Evolutionary conservation across 2,888 invertebrate species (phyloP).

Genomic region (Drosophila subsilvestris): DNA sequence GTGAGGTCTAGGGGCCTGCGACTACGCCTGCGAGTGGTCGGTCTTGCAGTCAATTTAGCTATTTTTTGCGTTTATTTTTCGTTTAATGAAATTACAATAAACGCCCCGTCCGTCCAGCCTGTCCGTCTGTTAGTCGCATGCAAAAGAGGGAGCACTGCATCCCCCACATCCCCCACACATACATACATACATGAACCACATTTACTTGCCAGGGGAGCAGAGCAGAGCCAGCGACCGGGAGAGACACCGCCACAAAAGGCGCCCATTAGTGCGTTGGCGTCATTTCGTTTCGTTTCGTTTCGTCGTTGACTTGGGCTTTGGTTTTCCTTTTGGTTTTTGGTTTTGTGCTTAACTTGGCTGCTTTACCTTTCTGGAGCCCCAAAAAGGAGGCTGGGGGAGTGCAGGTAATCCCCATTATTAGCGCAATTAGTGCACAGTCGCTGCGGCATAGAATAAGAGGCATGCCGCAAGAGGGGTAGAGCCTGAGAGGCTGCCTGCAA

Average conservation of each 20-base stretch:
- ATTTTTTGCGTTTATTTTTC: constrained; percentile 72
- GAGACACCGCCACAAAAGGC: constrained; percentile 54
- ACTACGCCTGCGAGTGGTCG: constrained; percentile 37
- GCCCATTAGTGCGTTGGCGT: constrained; percentile 75
- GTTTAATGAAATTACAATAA: constrained; percentile 79
- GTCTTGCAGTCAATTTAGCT: constrained; percentile 33
- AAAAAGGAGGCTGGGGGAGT: background rate
- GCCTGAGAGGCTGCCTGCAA: constrained; percentile 8
- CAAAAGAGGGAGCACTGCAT: constrained; percentile 24
- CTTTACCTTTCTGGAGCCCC: constrained; percentile 25
- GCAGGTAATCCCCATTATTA: constrained; percentile 76
- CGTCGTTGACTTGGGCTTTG: constrained; percentile 27
- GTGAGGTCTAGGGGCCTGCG: constrained; percentile 3
- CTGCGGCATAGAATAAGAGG: constrained; percentile 9
- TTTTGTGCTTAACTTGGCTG: constrained; percentile 25
- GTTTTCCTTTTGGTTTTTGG: constrained; percentile 17
- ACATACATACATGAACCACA: constrained; percentile 17
- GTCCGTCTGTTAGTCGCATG: constrained; percentile 2
- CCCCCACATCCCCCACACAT: background rate
- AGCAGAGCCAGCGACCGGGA: constrained; percentile 44
- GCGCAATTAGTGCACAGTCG: constrained; percentile 69
- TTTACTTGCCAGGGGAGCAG: constrained; percentile 5
- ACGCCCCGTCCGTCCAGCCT: constrained; percentile 56
- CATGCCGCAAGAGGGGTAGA: background rate
- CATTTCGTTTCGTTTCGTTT: constrained; percentile 20